Base-by-base conservation (phyloP, 2,113 vertebrate genomes). In the Peromyscus californicus region DNA sequence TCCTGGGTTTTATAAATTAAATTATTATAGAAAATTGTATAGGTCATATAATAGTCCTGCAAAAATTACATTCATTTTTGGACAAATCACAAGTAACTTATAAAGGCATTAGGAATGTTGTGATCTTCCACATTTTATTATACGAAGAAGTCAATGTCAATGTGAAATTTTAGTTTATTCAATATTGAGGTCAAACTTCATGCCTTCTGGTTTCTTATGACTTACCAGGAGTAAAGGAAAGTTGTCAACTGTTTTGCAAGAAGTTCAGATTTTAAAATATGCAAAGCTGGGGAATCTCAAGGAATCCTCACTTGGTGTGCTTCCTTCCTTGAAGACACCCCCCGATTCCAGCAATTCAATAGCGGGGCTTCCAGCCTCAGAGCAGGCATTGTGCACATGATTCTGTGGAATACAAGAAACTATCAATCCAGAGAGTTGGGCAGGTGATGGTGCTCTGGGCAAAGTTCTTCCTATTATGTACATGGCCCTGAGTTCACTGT, bases 131-230 rank as follows among this genome's bases (percentile, higher is more conserved):
- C 0, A 95, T 59, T 65, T 65, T 83, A 61, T 24, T 84, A 75
- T 12, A 67, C 67, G 85, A 93, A 91, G 85, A 93, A 91, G 89
- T 29, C 54, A 84, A 48, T 76, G 29, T 31, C 29, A 85, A 61
- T 1, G 45, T 19, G 63, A 83, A 67, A 78, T 42, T 86, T 26
- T 76, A 79, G 3, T 75, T 86, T 74, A 42, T 84, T 82, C 7
- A 92, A 69, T 45, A 8, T 3, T 4, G 39, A 9, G 5, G 5
- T 65, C 72, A 31, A 61, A 7, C 0, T 5, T 76, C 31, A 59
- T 5, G 8, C 26, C 36, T 72, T 65, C 59, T 85, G 15, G 59
- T 76, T 57, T 82, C 31, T 86, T 76, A 67, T 86, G 54, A 4
- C 7, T 12, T 42, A 13, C 2, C 4, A 26, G 69, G 31, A 51